These are phyloP conservation scores for Emys orbicularis DNA, from an alignment of 2,797 vertebrate genomes.

Conservation along the genomic window DNA sequence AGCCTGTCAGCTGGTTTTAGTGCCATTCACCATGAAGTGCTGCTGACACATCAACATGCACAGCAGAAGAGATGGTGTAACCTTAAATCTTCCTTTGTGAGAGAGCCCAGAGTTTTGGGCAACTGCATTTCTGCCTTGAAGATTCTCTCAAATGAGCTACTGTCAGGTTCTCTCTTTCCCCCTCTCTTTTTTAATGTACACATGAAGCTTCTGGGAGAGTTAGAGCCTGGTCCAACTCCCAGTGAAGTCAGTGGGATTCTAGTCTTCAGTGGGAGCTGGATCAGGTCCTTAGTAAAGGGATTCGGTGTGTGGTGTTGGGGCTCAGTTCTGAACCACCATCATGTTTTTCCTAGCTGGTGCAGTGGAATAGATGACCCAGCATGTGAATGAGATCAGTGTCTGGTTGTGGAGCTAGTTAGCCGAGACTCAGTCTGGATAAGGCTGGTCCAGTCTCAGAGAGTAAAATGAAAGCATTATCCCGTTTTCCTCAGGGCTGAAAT, in stretches of 20 bases:
- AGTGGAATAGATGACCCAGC: accelerated
- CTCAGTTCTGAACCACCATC: neutral
- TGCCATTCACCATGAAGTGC: neutral
- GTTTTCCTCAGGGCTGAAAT: neutral
- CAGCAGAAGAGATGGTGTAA: neutral
- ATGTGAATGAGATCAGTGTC: accelerated
- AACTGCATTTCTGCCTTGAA: neutral
- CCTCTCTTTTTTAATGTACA: neutral
- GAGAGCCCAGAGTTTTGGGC: neutral
- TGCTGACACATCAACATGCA: accelerated
- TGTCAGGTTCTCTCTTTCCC: neutral
- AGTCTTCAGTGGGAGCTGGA: neutral
- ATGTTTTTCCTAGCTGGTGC: neutral
- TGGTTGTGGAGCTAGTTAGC: neutral
- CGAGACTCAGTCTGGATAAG: accelerated
- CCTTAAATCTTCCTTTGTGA: neutral
- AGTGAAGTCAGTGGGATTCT: neutral
- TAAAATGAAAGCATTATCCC: accelerated
- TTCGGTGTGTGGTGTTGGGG: accelerated
- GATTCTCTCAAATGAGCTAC: neutral
- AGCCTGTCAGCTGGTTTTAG: neutral
- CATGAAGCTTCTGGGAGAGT: neutral
- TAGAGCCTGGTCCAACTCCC: neutral
- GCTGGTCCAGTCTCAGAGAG: neutral
- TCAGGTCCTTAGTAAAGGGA: accelerated